Conservation (phyloP, 1,140 invertebrate genomes). For the Acromyrmex charruanus region DNA sequence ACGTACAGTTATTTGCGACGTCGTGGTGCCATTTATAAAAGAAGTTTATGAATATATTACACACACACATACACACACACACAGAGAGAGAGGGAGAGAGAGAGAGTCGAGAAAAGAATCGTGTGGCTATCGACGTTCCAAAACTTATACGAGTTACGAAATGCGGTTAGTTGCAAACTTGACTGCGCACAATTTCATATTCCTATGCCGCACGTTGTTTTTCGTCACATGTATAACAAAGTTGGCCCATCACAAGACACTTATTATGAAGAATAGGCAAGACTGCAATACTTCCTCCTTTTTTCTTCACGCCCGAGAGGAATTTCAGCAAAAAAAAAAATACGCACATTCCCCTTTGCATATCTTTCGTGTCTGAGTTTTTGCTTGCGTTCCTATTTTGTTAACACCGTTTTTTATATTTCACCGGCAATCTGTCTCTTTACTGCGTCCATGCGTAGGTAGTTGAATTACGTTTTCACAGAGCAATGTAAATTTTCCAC, state of each 20-base stretch:
- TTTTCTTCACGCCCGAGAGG: slow-evolving; percentile 1
- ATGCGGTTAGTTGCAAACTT: slow-evolving; percentile 39
- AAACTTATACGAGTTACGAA: slow-evolving; percentile 24
- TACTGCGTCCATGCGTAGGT: slow-evolving; percentile 36
- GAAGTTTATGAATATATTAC: slow-evolving; percentile 39
- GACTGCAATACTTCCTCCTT: slow-evolving; percentile 19
- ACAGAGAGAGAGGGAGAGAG: too few relatives aligned
- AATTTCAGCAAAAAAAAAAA: slow-evolving; percentile 52
- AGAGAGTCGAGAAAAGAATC: neutral
- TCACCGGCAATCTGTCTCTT: slow-evolving; percentile 40
- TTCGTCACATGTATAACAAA: slow-evolving; percentile 53
- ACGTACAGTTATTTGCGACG: slow-evolving; percentile 2
- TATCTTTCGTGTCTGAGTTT: slow-evolving; percentile 56
- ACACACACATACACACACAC: neutral
- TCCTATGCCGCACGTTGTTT: neutral
- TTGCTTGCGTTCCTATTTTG: slow-evolving; percentile 41
- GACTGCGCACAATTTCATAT: slow-evolving; percentile 1
- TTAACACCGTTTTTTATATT: slow-evolving; percentile 55
- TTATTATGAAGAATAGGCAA: slow-evolving; percentile 22
- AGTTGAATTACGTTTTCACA: slow-evolving; percentile 55
- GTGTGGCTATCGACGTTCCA: neutral
- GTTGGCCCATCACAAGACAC: slow-evolving; percentile 58
- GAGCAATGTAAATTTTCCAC: slow-evolving; percentile 30
- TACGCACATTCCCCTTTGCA: neutral
- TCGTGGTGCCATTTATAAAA: slow-evolving; percentile 4